These are phyloP conservation scores for Nycticryphes semicollaris DNA, from an alignment of 2,113 vertebrate genomes.

Conservation along the genomic window DNA sequence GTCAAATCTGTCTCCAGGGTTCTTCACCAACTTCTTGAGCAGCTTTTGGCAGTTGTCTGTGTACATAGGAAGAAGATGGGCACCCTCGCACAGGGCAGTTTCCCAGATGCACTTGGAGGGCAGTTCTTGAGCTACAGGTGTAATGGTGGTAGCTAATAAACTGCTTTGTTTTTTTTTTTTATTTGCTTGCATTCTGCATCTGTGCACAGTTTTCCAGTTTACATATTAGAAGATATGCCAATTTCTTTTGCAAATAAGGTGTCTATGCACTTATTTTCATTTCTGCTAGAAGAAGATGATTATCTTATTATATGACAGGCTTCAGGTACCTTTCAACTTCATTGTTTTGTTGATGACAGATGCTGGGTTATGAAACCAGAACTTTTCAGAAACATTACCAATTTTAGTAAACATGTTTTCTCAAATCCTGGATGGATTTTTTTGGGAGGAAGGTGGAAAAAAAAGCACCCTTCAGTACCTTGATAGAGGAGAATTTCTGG, in stretches of 20 bases:
- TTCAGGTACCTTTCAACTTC: not conserved
- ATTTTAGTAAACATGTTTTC: not conserved
- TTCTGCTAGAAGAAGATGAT: not conserved
- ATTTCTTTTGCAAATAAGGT: not conserved
- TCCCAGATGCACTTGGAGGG: not conserved
- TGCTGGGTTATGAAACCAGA: not conserved
- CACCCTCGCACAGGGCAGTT: not conserved
- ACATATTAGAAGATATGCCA: not conserved
- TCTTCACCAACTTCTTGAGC: not conserved
- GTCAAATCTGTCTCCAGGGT: not conserved
- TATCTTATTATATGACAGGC: not conserved
- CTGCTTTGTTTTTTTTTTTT: not conserved
- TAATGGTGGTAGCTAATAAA: not conserved
- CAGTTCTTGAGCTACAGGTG: not conserved
- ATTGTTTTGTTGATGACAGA: not conserved
- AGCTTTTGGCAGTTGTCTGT: not conserved
- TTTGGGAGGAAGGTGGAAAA: not conserved
- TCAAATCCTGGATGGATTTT: not conserved
- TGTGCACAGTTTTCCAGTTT: not conserved
- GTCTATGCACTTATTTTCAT: not conserved
- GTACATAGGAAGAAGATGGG: not conserved
- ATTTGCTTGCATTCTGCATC: not conserved
- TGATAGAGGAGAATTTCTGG: not conserved
- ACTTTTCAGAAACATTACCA: not conserved
- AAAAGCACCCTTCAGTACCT: fast-evolving